A percentile compares a stretch with the other conserved stretches of the same genome.
Evolutionary conservation across 1,140 invertebrate species (phyloP).

Genomic region (Bursaphelenchus mucronatus): DNA sequence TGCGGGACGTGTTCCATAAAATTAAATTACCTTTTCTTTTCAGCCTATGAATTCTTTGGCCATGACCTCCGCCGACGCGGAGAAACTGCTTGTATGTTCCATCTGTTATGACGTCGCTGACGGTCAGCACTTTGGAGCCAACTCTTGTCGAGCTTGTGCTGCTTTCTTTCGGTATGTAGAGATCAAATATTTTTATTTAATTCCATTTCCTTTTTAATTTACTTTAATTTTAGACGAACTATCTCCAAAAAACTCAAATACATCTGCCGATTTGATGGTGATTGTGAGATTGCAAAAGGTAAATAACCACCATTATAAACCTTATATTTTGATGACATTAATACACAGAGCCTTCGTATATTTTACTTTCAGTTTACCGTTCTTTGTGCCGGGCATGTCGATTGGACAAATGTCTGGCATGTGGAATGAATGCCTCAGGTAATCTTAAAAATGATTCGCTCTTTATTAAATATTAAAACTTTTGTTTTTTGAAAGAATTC

Average conservation of each 20-base stretch:
- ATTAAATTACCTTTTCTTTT: no score
- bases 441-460: constrained; percentile 3
- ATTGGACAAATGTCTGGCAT: constrained; percentile 26
- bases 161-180: constrained; percentile 35
- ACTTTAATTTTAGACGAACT: constrained; percentile 27
- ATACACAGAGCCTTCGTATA: neutral
- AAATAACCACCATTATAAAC: neutral
- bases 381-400: constrained; percentile 34
- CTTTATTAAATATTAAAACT: no score
- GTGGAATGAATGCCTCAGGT: constrained; percentile 32
- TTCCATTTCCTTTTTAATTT: constrained; percentile 1
- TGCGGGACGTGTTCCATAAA: no score
- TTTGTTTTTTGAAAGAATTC: no score
- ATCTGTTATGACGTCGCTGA: constrained; percentile 27
- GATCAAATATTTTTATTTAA: constrained; percentile 13
- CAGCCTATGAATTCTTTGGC: no score
- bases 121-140: constrained; percentile 33
- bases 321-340: no score
- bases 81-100: constrained; percentile 3
- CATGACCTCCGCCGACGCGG: no score
- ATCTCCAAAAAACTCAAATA: constrained; percentile 34
- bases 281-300: constrained; percentile 35
- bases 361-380: constrained; percentile 24
- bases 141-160: constrained; percentile 35
- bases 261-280: constrained; percentile 35